Evolutionary conservation across 92 coral and sea anemone genomes (phyloP).

Genomic region (Zoanthus sansibaricus): DNA sequence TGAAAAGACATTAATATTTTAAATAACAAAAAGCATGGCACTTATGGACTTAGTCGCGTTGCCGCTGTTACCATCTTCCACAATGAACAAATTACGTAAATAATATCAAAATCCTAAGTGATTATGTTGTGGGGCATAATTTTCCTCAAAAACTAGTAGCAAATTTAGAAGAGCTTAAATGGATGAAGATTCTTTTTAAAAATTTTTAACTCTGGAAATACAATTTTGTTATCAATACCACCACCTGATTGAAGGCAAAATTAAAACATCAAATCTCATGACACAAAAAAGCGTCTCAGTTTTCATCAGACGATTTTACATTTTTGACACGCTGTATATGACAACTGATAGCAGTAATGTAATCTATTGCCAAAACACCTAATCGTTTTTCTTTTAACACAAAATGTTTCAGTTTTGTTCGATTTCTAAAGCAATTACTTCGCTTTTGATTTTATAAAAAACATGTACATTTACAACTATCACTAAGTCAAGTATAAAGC

Average conservation of each 20-base stretch:
- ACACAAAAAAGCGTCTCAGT: neutral
- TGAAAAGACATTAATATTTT: neutral
- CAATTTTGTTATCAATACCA: neutral
- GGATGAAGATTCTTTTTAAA: neutral
- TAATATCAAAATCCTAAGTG: constrained; percentile 8
- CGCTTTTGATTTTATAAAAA: too few relatives aligned
- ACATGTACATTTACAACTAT: too few relatives aligned
- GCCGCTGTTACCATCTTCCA: neutral
- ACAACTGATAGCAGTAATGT: neutral
- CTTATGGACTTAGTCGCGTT: neutral
- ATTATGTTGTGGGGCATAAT: neutral
- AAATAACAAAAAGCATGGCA: neutral
- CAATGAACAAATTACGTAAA: neutral
- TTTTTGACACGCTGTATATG: neutral
- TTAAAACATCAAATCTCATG: neutral
- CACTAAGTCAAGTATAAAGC: too few relatives aligned
- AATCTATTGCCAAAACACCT: neutral
- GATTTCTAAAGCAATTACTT: too few relatives aligned
- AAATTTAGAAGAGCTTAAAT: neutral
- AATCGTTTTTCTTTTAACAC: too few relatives aligned
- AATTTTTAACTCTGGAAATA: neutral
- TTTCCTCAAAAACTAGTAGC: neutral
- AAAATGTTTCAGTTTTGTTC: too few relatives aligned
- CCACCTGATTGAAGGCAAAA: neutral
- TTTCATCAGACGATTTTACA: neutral